phyloP scores from a whole-genome alignment of 1,140 invertebrate genomes.

The Drosophila tropicalis region DNA sequence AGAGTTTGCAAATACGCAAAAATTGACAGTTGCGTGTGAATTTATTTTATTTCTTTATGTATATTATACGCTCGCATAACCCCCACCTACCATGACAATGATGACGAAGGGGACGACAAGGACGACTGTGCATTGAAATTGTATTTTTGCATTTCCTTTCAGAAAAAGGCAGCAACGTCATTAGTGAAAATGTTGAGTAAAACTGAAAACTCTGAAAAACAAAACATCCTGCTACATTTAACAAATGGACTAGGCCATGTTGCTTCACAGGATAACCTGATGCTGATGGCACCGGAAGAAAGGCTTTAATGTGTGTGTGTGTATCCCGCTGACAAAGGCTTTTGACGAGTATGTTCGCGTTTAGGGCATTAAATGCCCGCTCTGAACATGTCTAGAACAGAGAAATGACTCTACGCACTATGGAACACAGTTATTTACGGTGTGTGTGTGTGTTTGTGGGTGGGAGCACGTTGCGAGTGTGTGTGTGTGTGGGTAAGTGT shows the following conservation, averaged over 20 bases:
- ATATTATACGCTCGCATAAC: conserved; percentile 43
- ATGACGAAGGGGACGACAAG: too few relatives aligned
- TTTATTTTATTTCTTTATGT: conserved; percentile 76
- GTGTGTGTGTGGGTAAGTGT: conserved; percentile 11
- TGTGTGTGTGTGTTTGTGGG: conserved; percentile 7
- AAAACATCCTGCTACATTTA: conserved; percentile 73
- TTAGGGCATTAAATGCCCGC: conserved; percentile 67
- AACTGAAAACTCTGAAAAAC: conserved; percentile 54
- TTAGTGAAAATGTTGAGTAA: conserved; percentile 69
- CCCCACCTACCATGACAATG: conserved; percentile 20
- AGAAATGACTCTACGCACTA: conserved; percentile 45
- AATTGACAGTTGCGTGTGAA: conserved; percentile 78
- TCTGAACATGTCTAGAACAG: conserved; percentile 77
- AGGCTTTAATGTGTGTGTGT: conserved; percentile 44
- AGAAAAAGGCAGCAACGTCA: conserved; percentile 41
- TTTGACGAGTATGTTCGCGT: conserved; percentile 49
- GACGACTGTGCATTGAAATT: conserved; percentile 49
- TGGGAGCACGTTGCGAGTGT: neutral
- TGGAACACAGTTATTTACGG: conserved; percentile 2
- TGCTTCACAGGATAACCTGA: neutral
- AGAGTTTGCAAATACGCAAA: conserved; percentile 69
- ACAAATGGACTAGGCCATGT: conserved; percentile 67
- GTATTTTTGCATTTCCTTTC: conserved; percentile 63
- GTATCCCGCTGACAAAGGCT: conserved; percentile 55
- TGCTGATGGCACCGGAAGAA: conserved; percentile 13